Evolutionary conservation across 1,140 invertebrate genomes (phyloP).

Genomic region (Solenopsis invicta): DNA sequence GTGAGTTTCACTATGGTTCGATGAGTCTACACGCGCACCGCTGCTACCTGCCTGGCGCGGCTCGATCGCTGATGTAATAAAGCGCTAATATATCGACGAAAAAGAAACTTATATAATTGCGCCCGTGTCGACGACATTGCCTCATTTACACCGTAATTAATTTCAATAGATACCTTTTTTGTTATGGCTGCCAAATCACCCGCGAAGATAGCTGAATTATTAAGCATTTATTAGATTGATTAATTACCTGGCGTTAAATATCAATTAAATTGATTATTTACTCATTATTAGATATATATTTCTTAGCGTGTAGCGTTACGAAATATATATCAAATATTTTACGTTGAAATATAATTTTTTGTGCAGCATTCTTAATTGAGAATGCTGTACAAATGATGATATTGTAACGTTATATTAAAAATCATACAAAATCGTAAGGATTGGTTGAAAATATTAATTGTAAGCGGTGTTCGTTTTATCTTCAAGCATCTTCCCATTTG

Average conservation of each 20-base stretch:
- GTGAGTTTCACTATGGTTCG: constrained; percentile 67
- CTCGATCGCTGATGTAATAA: constrained; percentile 21
- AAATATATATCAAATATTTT: too few species aligned
- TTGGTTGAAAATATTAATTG: constrained; percentile 3
- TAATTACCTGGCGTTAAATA: neutral
- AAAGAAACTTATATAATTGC: constrained; percentile 2
- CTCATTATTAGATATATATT: neutral
- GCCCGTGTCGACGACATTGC: neutral
- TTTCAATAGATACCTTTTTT: neutral
- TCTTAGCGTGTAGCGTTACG: neutral
- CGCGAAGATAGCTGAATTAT: neutral
- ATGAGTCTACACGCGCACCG: constrained; percentile 52
- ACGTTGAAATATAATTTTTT: too few species aligned
- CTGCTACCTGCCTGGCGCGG: neutral
- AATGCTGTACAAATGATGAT: neutral
- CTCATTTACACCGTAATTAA: constrained; percentile 1
- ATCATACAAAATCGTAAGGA: neutral
- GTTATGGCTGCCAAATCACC: neutral
- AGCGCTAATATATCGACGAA: neutral
- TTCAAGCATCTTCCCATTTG: neutral
- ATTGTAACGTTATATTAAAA: neutral
- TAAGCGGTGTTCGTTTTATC: neutral
- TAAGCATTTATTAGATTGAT: neutral
- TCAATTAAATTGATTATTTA: neutral
- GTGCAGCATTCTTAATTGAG: too few species aligned